phyloP scores from a whole-genome alignment of 1,140 invertebrate species.

The Drosophila teissieri region DNA sequence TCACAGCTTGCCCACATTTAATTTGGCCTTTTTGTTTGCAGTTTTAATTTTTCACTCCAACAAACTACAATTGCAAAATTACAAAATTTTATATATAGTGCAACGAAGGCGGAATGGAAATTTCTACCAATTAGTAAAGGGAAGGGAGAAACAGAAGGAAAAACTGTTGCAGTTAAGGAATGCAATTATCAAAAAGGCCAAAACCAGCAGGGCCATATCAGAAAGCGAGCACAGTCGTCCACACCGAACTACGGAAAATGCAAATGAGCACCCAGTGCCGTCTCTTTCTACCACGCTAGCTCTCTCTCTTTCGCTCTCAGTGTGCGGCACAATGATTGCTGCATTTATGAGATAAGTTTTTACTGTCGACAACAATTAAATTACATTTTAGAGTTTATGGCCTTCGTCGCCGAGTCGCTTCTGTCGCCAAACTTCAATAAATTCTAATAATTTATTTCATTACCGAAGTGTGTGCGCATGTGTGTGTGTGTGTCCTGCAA shows the following conservation, averaged over 20 bases:
- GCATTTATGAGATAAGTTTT: slow-evolving; percentile 80
- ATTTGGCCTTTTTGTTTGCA: slow-evolving; percentile 27
- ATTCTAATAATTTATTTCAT: slow-evolving; percentile 74
- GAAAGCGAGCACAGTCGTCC: slow-evolving; percentile 8
- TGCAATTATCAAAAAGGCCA: slow-evolving; percentile 56
- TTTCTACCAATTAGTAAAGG: slow-evolving; percentile 58
- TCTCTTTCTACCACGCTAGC: not conserved
- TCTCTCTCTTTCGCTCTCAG: slow-evolving; percentile 6
- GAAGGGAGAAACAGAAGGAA: slow-evolving; percentile 12
- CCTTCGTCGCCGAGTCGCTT: slow-evolving; percentile 31
- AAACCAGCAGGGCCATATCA: slow-evolving; percentile 21
- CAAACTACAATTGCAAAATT: slow-evolving; percentile 46
- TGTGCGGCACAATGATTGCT: slow-evolving; percentile 56
- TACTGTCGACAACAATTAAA: slow-evolving; percentile 76
- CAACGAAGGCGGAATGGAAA: slow-evolving; percentile 50
- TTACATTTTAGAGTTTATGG: slow-evolving; percentile 78
- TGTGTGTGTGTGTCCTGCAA: slow-evolving; percentile 4
- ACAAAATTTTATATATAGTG: slow-evolving; percentile 15
- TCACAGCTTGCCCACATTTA: slow-evolving; percentile 56
- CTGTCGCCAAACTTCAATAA: slow-evolving; percentile 73
- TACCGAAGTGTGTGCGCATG: slow-evolving; percentile 33
- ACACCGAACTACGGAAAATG: slow-evolving; percentile 20
- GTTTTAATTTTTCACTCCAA: slow-evolving; percentile 54
- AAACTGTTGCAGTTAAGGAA: slow-evolving; percentile 44
- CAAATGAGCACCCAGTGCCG: slow-evolving; percentile 17